Base-by-base conservation (phyloP, 2,113 vertebrate species). In the Spea bombifrons region DNA sequence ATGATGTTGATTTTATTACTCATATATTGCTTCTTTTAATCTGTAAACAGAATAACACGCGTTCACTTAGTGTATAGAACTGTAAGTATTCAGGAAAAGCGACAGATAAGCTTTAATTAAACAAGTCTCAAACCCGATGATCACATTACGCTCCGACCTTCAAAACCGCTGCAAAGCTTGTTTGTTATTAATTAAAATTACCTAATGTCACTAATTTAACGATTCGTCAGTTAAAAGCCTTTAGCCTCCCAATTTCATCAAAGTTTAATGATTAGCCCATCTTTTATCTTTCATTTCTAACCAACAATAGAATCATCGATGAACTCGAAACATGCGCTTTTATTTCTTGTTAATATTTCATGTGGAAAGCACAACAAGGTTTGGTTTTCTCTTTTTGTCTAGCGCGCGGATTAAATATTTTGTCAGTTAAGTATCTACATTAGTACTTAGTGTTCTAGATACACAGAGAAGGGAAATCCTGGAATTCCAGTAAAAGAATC, bases 181-280 rank as follows among this genome's bases (percentile, higher is more conserved):
- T 1, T 17, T 64, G 1, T 30, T 16, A 64, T 17, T 64, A 64
- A 64, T 64, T 17, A 4, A 64, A 16, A 16, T 64, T 3, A 30
- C 61, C 5, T 3, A 64, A 64, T 5, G n/a, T 17, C 61, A 17
- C 61, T 64, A 64, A 64, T 47, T 68, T 68, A 7, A 4, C 45
- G 13, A 68, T 70, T 70, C 67, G 17, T 70, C 15, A 70, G 16
- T 2, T 15, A 7, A 7, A 9, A 16, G 47, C 8, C 15, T 15
- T 70, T 47, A 12, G 67, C 8, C n/a, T 70, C 67, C 16, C 46
- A 3, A 50, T 70, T 49, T 70, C 67, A 50, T 70, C 47, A 50
- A 70, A 70, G 8, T 70, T n/a, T 70, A 70, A 70, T 70, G 47
- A 70, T 70, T 50, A n/a, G 6, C 48, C 48, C 46, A 70, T n/a